phyloP scores from a whole-genome alignment of 2,888 invertebrate genomes.

The Craniophora ligustri region DNA sequence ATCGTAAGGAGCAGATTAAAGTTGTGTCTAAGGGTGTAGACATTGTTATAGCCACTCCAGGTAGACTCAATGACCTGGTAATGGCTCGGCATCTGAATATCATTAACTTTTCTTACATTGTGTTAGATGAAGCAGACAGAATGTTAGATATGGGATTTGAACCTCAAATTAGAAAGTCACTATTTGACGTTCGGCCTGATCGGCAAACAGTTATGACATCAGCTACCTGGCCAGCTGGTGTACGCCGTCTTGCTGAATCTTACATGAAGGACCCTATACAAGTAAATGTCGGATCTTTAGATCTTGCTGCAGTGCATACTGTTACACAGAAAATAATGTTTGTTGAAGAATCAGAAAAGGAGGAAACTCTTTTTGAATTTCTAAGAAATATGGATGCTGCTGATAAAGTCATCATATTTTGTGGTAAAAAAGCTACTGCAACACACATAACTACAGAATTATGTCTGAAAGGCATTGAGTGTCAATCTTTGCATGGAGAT shows the following conservation, averaged over 20 bases:
- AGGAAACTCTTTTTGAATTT: slow-evolving; percentile 91
- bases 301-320: slow-evolving; percentile 96
- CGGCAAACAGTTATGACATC: slow-evolving; percentile 99
- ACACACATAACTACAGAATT: slow-evolving; percentile 95
- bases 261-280: slow-evolving; percentile 97
- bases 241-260: slow-evolving; percentile 94
- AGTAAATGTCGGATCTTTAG: slow-evolving; percentile 95
- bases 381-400: slow-evolving; percentile 90
- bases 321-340: slow-evolving; percentile 94
- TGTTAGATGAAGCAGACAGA: slow-evolving; percentile 97
- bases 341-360: slow-evolving; percentile 91
- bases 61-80: slow-evolving; percentile 96
- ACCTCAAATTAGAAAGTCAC: slow-evolving; percentile 95
- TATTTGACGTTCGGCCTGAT: slow-evolving; percentile 95
- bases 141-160: slow-evolving; percentile 97
- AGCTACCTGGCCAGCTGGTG: slow-evolving; percentile 98
- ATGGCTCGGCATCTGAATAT: slow-evolving; percentile 92
- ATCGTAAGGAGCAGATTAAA: slow-evolving; percentile 93
- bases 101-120: slow-evolving; percentile 94
- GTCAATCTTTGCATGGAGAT: slow-evolving; percentile 96
- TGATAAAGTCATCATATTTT: slow-evolving; percentile 97
- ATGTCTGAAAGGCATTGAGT: slow-evolving; percentile 90
- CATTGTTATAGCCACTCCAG: slow-evolving; percentile 98
- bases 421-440: slow-evolving; percentile 95
- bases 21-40: slow-evolving; percentile 94